Evolutionary conservation across 1,140 invertebrate genomes (phyloP).

Genomic region (Zaprionus capensis): DNA sequence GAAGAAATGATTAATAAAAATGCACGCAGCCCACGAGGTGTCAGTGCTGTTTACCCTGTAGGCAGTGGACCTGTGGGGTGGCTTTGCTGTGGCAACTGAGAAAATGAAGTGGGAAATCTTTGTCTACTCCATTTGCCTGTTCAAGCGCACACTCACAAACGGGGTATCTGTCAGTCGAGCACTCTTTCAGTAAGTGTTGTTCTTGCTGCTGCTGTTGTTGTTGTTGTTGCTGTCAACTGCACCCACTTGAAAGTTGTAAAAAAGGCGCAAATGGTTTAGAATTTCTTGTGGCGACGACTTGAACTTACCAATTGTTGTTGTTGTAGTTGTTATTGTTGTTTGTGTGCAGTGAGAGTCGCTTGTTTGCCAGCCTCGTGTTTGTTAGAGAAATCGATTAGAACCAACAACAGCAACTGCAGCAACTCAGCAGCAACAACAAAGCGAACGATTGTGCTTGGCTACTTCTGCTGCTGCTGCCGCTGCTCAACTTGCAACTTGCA

Average conservation of each 20-base stretch:
- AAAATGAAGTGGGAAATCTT: background rate
- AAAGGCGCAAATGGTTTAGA: conserved; percentile 74
- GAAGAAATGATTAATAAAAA: conserved; percentile 83
- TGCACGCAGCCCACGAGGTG: conserved; percentile 36
- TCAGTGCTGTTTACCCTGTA: conserved; percentile 24
- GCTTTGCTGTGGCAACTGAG: background rate
- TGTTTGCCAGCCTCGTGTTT: conserved; percentile 72
- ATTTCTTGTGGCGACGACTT: conserved; percentile 68
- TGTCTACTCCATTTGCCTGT: background rate
- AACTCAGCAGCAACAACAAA: conserved; percentile 55
- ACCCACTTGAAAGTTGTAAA: conserved; percentile 79
- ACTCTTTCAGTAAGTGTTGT: conserved; percentile 19
- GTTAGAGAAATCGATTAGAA: conserved; percentile 83
- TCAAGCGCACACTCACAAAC: background rate
- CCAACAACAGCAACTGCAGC: conserved; percentile 65
- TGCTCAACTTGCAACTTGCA: conserved; percentile 13
- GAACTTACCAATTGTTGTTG: conserved; percentile 49
- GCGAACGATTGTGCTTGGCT: conserved; percentile 49
- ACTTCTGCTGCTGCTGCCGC: conserved; percentile 17
- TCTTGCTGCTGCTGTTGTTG: conserved; percentile 14
- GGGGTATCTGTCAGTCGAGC: conserved; percentile 18
- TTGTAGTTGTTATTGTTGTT: conserved; percentile 41
- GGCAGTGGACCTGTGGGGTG: background rate
- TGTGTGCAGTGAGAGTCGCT: conserved; percentile 70
- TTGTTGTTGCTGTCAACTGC: conserved; percentile 53